Evolutionary conservation across 2,797 vertebrate species (phyloP), one percentile per base, ranked within the genome.

Genomic region (Delichon dasypus): DNA sequence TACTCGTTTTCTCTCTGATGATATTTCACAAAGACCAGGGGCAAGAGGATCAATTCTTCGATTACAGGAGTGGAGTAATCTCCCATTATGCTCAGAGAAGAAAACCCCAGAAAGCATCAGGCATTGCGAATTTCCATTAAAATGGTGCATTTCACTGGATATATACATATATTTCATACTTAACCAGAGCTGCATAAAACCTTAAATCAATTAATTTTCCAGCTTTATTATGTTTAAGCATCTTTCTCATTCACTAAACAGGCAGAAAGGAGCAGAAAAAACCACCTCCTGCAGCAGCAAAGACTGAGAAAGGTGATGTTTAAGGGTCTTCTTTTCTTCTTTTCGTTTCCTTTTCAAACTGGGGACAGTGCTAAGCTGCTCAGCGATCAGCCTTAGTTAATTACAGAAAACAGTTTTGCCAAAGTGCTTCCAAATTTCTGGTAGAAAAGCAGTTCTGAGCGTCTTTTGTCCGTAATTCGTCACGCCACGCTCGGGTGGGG

Each of bases 231-330:
- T 95, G 92, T 95, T 75, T 71, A 96, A 95, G 60, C 60, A 51
- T 89, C 95, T 95, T 96, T 93, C 76, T 97, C 84, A 85, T 97
- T 97, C 91, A 95, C 97, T 96, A 95, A 98, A 98, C 95, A 86
- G 74, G 97, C 92, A 97, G 95, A 96, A 97, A 97, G 97, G 97
- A 96, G 62, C 98, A 98, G 97, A 98, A 95, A 96, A 98, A 98
- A 57, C 88, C 95, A 72, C 96, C 97, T 94, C 93, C 95, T 62
- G 94, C 94, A 55, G 96, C 98, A 94, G 97, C 96, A 66, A 98
- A 98, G 95, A 93, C 98, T 77, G 97, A 98, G 85, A 96, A 96
- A 98, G 97, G 98, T 98, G 96, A 97, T 61, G 76, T 90, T 34
- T 60, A 84, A 93, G 86, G 48, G 70, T 81, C 89, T 91, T 84